phyloP scores from a whole-genome alignment of 1,140 invertebrate genomes.

The Panagrolaimus sp. region DNA sequence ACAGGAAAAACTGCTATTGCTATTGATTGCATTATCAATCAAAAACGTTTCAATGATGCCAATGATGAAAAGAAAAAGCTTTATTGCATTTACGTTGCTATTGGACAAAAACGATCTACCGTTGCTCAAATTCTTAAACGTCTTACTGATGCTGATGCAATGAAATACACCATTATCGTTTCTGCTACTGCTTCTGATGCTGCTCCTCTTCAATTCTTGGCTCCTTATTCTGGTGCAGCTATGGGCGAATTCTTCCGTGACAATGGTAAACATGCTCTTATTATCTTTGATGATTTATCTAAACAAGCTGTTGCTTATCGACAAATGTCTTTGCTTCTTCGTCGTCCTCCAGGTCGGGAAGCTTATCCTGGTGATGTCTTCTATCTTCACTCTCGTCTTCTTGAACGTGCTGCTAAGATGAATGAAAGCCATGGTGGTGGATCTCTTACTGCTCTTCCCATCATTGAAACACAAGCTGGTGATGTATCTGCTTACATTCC shows the following conservation, averaged over 20 bases:
- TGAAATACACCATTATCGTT: conserved; percentile 95
- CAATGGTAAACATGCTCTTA: conserved; percentile 97
- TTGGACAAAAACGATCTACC: conserved; percentile 98
- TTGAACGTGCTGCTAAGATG: conserved; percentile 99
- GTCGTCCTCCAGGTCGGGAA: conserved; percentile 99
- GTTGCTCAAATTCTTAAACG: conserved; percentile 98
- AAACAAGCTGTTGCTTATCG: conserved; percentile 99
- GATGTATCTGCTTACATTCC: conserved; percentile 99
- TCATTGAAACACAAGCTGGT: conserved; percentile 96
- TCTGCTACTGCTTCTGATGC: conserved; percentile 98
- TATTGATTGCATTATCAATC: conserved; percentile 99
- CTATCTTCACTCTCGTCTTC: conserved; percentile 96
- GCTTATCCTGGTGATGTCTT: conserved; percentile 99
- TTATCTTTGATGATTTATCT: conserved; percentile 99
- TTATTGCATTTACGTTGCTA: conserved; percentile 99
- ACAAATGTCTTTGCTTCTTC: conserved; percentile 97
- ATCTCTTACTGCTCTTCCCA: conserved; percentile 92
- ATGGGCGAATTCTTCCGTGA: conserved; percentile 99
- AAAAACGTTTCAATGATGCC: conserved; percentile 94
- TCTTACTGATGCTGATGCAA: conserved; percentile 85
- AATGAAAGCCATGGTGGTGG: conserved; percentile 84
- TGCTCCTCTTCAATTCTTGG: conserved; percentile 95
- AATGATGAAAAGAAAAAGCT: conserved; percentile 96
- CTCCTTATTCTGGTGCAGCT: conserved; percentile 97
- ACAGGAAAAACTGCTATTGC: conserved; percentile 99